Evolutionary conservation across 2,113 vertebrate genomes (phyloP), one percentile per base, ranked within the genome.

Genomic region (Ochotona princeps): DNA sequence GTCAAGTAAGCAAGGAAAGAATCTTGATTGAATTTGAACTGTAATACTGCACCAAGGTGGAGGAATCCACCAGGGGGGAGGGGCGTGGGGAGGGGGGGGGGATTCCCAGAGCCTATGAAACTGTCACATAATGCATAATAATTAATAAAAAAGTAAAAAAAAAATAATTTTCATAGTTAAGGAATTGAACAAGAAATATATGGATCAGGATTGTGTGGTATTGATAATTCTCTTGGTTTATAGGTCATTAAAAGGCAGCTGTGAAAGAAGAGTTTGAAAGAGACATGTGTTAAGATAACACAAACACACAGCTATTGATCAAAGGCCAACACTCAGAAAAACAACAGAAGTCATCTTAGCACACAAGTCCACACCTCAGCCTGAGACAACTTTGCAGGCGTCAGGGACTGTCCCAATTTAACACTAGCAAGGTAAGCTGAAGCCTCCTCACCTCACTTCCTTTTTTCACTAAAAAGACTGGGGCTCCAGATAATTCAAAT

Each of bases 191-290:
- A 72, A 17, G 60, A 91, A 79, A 91, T 15, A 35, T 8, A 35
- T 47, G 61, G 18, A 14, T 72, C 26, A 15, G 1, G 25, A 17
- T 3, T 63, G 14, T 26, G 4, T 1, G 2, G 4, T 28, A 47
- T 60, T 72, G 74, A 61, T 25, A 54, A 15, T 38, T 78, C 57
- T 82, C 87, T 69, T 44, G 69, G 25, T 38, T 30, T 38, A 90
- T 15, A 14, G 57, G 70, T 47, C 49, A 69, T 70, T 92, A 32
- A 75, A 90, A 67, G 14, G 69, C 70, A 83, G 47, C 9, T 83
- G 30, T 28, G 89, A 78, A 60, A 88, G 23, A 35, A 95, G 13
- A 23, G 47, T 4, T 86, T 7, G n/a, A 93, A 93, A 91, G 26
- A 94, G 61, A 91, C 28, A 82, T 2, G 14, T 63, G 32, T 15